Evolutionary conservation across 2,797 vertebrate genomes (phyloP).

Genomic region (Cyprinella venusta): DNA sequence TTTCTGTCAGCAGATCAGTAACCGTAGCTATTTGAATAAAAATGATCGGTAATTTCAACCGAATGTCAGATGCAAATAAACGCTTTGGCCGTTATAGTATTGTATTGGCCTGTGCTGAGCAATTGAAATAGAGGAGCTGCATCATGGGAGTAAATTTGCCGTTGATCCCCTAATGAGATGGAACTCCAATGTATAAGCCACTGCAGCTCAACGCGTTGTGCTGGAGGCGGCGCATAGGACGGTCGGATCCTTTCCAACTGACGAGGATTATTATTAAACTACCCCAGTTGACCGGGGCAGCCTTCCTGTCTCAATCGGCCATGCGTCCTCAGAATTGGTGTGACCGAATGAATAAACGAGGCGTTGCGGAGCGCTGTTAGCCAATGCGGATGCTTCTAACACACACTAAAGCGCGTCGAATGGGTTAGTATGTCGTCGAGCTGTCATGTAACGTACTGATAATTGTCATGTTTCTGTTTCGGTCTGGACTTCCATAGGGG

Average conservation of each 20-base stretch:
- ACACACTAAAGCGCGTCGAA: background rate
- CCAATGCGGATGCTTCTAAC: conserved; percentile 7
- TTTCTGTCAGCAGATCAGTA: background rate
- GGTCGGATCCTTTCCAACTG: conserved; percentile 70
- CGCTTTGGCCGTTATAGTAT: background rate
- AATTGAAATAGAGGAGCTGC: conserved; percentile 6
- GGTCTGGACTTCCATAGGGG: conserved; percentile 36
- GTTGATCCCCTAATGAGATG: conserved; percentile 41
- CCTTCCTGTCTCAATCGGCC: conserved; percentile 5
- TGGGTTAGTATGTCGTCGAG: background rate
- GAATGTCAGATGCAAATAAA: conserved; percentile 30
- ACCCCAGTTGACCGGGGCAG: conserved; percentile 13
- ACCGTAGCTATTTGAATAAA: conserved; percentile 19
- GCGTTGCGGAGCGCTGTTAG: conserved; percentile 23
- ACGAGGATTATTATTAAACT: conserved; percentile 34
- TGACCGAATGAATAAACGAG: background rate
- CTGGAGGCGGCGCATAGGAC: conserved; percentile 64
- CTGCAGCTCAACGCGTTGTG: conserved; percentile 71
- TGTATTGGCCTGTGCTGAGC: too few species aligned
- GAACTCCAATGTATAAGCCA: conserved; percentile 67
- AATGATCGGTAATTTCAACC: background rate
- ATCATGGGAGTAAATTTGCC: background rate
- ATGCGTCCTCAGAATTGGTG: conserved; percentile 20
- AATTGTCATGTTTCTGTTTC: conserved; percentile 22
- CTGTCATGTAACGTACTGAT: conserved; percentile 15